Base-by-base conservation (phyloP, 2,888 invertebrate genomes). In the Hypena proboscidalis region DNA sequence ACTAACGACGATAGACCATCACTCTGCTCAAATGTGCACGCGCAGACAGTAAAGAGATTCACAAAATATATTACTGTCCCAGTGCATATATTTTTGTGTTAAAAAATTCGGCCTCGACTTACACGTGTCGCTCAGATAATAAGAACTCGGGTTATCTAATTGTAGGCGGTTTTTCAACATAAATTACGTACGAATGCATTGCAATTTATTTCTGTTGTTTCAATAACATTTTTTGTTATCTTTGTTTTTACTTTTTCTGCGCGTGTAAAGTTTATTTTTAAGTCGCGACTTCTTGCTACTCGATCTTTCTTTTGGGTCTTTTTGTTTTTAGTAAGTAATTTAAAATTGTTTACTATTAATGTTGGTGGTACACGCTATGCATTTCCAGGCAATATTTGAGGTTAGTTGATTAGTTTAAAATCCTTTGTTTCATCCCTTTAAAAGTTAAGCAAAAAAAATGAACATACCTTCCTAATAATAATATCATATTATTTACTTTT, bases 141-240 rank as follows among this genome's bases (percentile, higher is more conserved):
- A 62, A 58, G 57, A 58, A 55, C 23, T 17, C 45, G 47, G 68
- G 66, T 69, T 74, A 70, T 72, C 64, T 68, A 66, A 70, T 66
- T 66, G 58, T 67, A 59, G 42, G 17, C 41, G 44, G 48, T 52
- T 56, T 62, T 58, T 36, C 34, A 59, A 76, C 76, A 79, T 77
- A 72, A 77, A 72, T 76, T 82, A n/a, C n/a, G n/a, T 77, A 80
- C 80, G 72, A 78, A 68, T 86, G 85, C 84, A 84, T 55, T 72
- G 66, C 1, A 29, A 10, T 42, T 48, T 60, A 58, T 58, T 47
- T 22, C 26, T 25, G 27, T 26, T 9, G 20, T 33, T 35, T 33
- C 25, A 21, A 34, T 44, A 54, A 42, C 42, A 57, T 39, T 48
- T 56, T 47, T 26, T 17, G 30, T 34, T 39, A 19, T 11, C 27